Conservation (phyloP, 2,888 invertebrate genomes). For the Podotricha telesiphe region DNA sequence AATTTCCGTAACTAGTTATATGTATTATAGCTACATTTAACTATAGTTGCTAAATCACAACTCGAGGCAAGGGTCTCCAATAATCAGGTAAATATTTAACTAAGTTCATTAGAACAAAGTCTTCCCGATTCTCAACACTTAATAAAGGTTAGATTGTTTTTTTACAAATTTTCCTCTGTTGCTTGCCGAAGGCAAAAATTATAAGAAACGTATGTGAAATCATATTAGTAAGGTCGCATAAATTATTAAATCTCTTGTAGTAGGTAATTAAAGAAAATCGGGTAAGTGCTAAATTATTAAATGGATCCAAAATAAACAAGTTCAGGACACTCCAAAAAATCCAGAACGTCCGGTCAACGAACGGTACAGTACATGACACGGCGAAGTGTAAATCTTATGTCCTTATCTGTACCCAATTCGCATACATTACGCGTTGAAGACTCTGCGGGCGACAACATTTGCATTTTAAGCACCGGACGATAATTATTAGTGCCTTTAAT, state of each 20-base stretch:
- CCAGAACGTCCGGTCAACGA: constrained; percentile 55
- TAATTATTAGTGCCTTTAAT: constrained; percentile 72
- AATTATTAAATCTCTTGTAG: constrained; percentile 32
- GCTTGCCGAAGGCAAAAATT: too few species aligned
- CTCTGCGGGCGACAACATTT: constrained; percentile 77
- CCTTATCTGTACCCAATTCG: constrained; percentile 75
- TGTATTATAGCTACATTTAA: not conserved
- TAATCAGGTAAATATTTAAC: too few species aligned
- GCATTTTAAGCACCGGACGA: constrained; percentile 74
- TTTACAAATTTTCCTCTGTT: too few species aligned
- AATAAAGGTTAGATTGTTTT: not conserved
- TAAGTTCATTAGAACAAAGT: not conserved
- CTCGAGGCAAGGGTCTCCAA: too few species aligned
- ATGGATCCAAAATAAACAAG: constrained; percentile 39
- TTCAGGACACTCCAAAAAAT: constrained; percentile 40
- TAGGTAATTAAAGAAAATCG: constrained; percentile 41
- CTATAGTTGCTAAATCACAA: too few species aligned
- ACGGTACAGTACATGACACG: constrained; percentile 68
- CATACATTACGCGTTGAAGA: constrained; percentile 58
- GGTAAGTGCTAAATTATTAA: constrained; percentile 39
- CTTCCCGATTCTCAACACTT: not conserved
- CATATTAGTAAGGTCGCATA: not conserved
- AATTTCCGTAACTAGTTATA: not conserved
- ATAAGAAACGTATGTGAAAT: too few species aligned
- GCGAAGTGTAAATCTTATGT: constrained; percentile 74